phyloP scores from a whole-genome alignment of 2,797 vertebrate species.

The Xenops minutus region DNA sequence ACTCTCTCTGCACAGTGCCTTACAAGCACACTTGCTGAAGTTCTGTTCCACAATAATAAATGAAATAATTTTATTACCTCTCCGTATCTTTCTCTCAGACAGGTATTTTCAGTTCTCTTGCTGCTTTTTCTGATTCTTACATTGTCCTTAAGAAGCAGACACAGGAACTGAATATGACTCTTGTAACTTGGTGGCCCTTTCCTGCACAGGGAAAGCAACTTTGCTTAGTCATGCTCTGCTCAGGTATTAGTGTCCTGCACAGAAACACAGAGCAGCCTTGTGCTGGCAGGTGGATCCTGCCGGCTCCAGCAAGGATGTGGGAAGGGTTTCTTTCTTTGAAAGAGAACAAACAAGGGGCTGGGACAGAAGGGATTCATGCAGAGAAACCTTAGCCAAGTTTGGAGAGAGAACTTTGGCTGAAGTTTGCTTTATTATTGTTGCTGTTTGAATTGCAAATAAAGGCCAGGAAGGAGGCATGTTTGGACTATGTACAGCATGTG shows the following conservation, averaged over 20 bases:
- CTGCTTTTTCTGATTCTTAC: neutral
- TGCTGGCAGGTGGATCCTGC: neutral
- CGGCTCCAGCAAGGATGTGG: neutral
- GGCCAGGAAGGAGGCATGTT: conserved; percentile 51
- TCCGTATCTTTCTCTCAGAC: neutral
- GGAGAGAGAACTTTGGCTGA: conserved; percentile 26
- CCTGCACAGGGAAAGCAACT: neutral
- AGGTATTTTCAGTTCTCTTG: neutral
- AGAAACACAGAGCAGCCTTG: neutral
- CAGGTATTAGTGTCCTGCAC: neutral
- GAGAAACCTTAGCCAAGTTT: conserved; percentile 18
- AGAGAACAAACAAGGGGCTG: neutral
- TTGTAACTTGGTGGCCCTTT: neutral
- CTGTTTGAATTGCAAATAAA: conserved; percentile 53
- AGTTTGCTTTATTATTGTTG: conserved; percentile 38
- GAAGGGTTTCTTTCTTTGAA: neutral
- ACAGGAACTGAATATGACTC: neutral
- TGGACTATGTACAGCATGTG: conserved; percentile 7
- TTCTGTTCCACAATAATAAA: neutral
- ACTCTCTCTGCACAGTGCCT: neutral
- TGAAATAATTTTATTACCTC: neutral
- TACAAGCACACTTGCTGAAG: neutral
- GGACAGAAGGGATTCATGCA: neutral
- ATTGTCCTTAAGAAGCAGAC: fast-evolving
- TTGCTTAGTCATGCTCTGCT: neutral